Base-by-base conservation (phyloP, 2,797 vertebrate genomes). In the Parauchenoglanis punctatus region DNA sequence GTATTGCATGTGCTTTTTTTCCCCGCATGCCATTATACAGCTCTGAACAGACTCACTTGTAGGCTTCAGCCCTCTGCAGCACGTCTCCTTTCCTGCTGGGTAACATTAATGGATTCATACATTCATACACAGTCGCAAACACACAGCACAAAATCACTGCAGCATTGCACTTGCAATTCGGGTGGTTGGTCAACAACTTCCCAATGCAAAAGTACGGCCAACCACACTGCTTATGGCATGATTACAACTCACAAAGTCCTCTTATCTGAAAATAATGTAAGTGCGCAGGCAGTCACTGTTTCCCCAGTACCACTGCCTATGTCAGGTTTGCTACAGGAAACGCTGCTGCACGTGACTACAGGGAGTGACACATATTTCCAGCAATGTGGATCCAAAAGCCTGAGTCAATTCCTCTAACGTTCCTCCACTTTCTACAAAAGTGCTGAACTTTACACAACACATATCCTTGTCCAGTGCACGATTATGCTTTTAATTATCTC, bases 311-410 rank as follows among this genome's bases (percentile, higher is more conserved):
- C 35, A 35, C 7, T 83, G 86, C 81, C 70, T 77, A 75, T 68
- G 31, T 78, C 54, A 72, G 67, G 65, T 75, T 70, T 85, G 75
- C n/a, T 49, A 86, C 75, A 77, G 86, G 85, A 89, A 91, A 87
- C 68, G 85, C 31, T 75, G 56, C 68, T 83, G 82, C 86, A 87
- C 88, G 83, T 88, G 90, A 91, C 78, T 65, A 52, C 84, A 88
- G 68, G 78, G 65, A 73, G 80, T 87, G 85, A 85, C 78, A 85
- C 77, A 86, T 77, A 31, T 87, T 89, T 87, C 85, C 67, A 86
- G 80, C 68, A 84, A 73, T 68, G 80, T 81, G 82, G 1, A 81
- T 25, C 83, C 13, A 70, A 84, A 61, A 72, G 8, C 35, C 4
- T 52, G 54, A 68, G 52, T 49, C n/a, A 40, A 85, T 85, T 59